A percentile compares a stretch with the other conserved stretches of the same genome.
phyloP scores from a whole-genome alignment of 2,888 invertebrate species.

The Cyrtodaria siliqua region DNA sequence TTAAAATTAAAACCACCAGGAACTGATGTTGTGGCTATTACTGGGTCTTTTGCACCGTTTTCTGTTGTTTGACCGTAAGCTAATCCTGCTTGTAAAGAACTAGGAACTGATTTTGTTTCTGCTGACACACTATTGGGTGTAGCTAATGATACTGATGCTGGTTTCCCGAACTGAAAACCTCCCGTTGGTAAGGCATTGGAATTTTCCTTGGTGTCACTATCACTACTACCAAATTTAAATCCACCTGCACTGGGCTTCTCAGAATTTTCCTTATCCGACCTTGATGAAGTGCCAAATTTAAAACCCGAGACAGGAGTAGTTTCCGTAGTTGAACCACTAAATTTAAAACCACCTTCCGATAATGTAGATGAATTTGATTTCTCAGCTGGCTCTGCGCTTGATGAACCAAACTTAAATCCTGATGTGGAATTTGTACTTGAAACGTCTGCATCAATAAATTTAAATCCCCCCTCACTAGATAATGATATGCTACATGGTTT shows the following conservation, averaged over 20 bases:
- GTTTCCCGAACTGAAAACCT: slow-evolving; percentile 50
- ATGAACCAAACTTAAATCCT: slow-evolving; percentile 20
- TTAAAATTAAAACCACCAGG: slow-evolving; percentile 16
- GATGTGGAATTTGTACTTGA: not conserved
- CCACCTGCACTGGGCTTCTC: slow-evolving; percentile 1
- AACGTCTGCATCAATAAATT: not conserved
- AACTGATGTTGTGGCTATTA: slow-evolving; percentile 6
- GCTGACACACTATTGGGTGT: not conserved
- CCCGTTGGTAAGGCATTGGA: slow-evolving; percentile 11
- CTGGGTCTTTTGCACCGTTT: not conserved
- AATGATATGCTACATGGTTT: slow-evolving; percentile 4
- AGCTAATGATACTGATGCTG: slow-evolving; percentile 11
- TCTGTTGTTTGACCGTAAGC: slow-evolving; percentile 29
- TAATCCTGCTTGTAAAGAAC: slow-evolving; percentile 19
- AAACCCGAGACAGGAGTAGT: slow-evolving; percentile 38
- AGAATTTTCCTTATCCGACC: not conserved
- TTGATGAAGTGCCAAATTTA: slow-evolving; percentile 29
- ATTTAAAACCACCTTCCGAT: slow-evolving; percentile 37
- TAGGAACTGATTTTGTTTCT: slow-evolving; percentile 2
- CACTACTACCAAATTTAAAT: slow-evolving; percentile 42
- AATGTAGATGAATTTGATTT: slow-evolving; percentile 10
- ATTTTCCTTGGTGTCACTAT: slow-evolving; percentile 13
- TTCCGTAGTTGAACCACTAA: slow-evolving; percentile 5
- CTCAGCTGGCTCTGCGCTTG: not conserved
- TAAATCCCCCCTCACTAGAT: slow-evolving; percentile 19